These are phyloP conservation scores for Brachylomia viminalis DNA, from an alignment of 2,888 invertebrate genomes.

Conservation along the genomic window DNA sequence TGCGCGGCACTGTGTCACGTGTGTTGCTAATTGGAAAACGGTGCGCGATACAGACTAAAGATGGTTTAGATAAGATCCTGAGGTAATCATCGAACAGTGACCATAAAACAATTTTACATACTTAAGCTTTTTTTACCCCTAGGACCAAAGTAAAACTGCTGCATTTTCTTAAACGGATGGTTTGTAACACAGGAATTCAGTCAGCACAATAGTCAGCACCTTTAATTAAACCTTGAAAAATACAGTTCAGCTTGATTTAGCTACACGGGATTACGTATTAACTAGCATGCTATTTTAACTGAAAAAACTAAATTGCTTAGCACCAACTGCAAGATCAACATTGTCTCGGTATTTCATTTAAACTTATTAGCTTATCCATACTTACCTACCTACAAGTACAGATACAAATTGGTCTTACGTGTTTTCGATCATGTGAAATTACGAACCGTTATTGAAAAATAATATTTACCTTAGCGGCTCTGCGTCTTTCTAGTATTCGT, in stretches of 20 bases:
- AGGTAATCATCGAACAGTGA: background rate
- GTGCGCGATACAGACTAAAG: constrained; percentile 24
- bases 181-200: background rate
- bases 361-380: background rate
- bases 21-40: constrained; percentile 49
- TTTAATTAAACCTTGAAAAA: no score
- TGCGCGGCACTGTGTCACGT: constrained; percentile 35
- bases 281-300: background rate
- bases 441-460: background rate
- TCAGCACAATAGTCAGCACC: no score
- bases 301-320: background rate
- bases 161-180: background rate
- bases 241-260: background rate
- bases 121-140: background rate
- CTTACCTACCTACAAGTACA: background rate
- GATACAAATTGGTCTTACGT: background rate
- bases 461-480: background rate
- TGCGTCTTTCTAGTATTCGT: constrained; percentile 45
- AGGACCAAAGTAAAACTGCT: background rate
- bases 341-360: background rate
- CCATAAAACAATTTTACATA: background rate
- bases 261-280: background rate
- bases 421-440: background rate
- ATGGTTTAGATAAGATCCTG: constrained; percentile 36
- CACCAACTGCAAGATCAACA: background rate